A percentile compares a stretch with the other conserved stretches of the same genome.
phyloP scores from a whole-genome alignment of 2,113 vertebrate species.

The Boleophthalmus pectinirostris region DNA sequence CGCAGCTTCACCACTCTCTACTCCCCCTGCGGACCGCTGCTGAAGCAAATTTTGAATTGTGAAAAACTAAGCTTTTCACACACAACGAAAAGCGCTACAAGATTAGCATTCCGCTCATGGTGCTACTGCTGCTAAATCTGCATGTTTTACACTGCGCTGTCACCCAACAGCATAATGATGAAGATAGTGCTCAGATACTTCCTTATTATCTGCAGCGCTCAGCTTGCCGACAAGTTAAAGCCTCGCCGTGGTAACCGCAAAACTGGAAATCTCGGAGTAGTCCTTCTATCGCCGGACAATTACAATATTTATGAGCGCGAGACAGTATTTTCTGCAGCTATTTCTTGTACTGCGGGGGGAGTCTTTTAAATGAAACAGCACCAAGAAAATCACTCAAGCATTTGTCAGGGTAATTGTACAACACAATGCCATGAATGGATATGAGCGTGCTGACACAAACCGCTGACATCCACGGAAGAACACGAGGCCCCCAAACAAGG shows the following conservation, averaged over 20 bases:
- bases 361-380: slow-evolving; percentile 75
- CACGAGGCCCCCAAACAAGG: slow-evolving; percentile 62
- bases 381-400: slow-evolving; percentile 79
- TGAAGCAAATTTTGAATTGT: not conserved
- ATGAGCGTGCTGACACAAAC: slow-evolving; percentile 73
- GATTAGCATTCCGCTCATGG: slow-evolving; percentile 50
- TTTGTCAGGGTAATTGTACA: slow-evolving; percentile 81
- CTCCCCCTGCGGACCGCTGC: not conserved
- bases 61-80: slow-evolving; percentile 2
- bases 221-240: slow-evolving; percentile 62
- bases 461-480: slow-evolving; percentile 75
- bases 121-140: slow-evolving; percentile 56
- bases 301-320: slow-evolving; percentile 79
- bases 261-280: slow-evolving; percentile 59
- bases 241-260: slow-evolving; percentile 53
- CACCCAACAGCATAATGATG: slow-evolving; percentile 53
- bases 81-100: slow-evolving; percentile 20
- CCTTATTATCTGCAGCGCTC: slow-evolving; percentile 57
- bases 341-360: slow-evolving; percentile 59
- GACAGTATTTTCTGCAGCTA: slow-evolving; percentile 62
- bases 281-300: slow-evolving; percentile 73
- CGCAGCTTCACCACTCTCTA: not conserved
- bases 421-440: slow-evolving; percentile 81
- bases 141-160: slow-evolving; percentile 58
- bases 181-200: slow-evolving; percentile 68